A percentile compares a stretch with the other conserved stretches of the same genome.
These are phyloP conservation scores for Eupristina koningsbergeri DNA, from an alignment of 1,140 invertebrate genomes.

Conservation along the genomic window DNA sequence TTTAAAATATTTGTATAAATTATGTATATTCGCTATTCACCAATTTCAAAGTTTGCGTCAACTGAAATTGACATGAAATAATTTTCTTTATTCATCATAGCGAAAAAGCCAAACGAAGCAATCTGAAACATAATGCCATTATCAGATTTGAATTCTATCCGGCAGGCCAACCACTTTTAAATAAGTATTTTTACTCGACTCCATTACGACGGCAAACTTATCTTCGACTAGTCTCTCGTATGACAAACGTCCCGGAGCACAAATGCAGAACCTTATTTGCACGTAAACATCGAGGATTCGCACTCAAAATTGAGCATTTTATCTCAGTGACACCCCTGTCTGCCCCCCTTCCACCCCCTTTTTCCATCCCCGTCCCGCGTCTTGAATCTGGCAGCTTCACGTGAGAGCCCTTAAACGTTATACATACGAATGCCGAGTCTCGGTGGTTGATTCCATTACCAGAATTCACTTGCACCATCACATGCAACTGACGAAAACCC, in stretches of 20 bases:
- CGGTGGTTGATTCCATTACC: conserved; percentile 61
- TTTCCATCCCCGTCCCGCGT: too few species aligned
- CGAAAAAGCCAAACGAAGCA: background rate
- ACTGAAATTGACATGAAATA: background rate
- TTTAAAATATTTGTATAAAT: too few species aligned
- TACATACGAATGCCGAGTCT: background rate
- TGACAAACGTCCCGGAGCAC: background rate
- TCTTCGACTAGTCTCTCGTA: background rate
- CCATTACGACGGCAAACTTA: background rate
- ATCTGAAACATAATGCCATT: background rate
- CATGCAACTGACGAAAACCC: background rate
- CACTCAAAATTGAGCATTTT: background rate
- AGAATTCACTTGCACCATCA: conserved; percentile 34
- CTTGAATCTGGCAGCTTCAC: conserved; percentile 38
- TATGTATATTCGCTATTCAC: too few species aligned
- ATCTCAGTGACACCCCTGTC: background rate
- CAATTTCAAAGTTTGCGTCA: background rate
- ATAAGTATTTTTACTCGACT: background rate
- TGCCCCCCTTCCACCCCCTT: too few species aligned
- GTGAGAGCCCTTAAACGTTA: background rate
- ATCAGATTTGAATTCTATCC: background rate
- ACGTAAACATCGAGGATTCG: background rate
- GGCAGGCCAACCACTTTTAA: background rate
- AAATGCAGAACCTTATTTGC: conserved; percentile 13
- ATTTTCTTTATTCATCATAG: background rate